Base-by-base conservation (phyloP, 2,797 vertebrate species). In the Crypturellus tataupa region DNA sequence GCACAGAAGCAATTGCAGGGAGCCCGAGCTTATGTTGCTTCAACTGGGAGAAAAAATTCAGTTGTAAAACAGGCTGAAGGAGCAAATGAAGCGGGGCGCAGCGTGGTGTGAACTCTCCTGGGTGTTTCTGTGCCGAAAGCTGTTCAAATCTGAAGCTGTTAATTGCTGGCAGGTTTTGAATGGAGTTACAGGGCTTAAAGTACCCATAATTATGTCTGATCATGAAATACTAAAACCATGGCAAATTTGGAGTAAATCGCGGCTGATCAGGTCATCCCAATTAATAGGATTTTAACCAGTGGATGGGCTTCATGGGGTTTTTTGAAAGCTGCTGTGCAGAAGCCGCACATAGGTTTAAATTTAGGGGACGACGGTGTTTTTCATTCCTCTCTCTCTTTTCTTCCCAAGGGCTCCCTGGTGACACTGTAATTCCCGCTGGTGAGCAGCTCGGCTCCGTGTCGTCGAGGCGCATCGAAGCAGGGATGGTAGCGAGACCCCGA, bases 201-300 rank as follows among this genome's bases (percentile, higher is more conserved):
- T 83, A 42, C 20, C 31, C 49, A 62, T 72, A 63, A 60, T 6
- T 23, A 4, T 31, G 29, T 53, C 84, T 91, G 81, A 58, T 62
- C 62, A n/a, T 46, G 85, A 71, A 87, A 68, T 39, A 68, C 29
- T 49, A 53, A 92, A 93, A 29, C 40, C 65, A 42, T 65, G 88
- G 78, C 55, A 89, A 92, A 87, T 83, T 80, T 60, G 62, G 44
- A 68, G 75, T 51, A 72, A 92, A 11, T n/a, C 62, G 33, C 62
- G 83, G 60, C 49, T 90, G 76, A 85, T 40, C 75, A 75, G 93
- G 20, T 25, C 20, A 42, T 47, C 33, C 1, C 4, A 13, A 31
- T 85, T 89, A 90, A 71, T 14, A 85, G 31, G 49, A 68, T 75
- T 82, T 80, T 87, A 20, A 75, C 65, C 90, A 78, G 75, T 44